A percentile compares a stretch with the other conserved stretches of the same genome.
phyloP scores from a whole-genome alignment of 2,113 vertebrate species.

The Alligator sinensis region DNA sequence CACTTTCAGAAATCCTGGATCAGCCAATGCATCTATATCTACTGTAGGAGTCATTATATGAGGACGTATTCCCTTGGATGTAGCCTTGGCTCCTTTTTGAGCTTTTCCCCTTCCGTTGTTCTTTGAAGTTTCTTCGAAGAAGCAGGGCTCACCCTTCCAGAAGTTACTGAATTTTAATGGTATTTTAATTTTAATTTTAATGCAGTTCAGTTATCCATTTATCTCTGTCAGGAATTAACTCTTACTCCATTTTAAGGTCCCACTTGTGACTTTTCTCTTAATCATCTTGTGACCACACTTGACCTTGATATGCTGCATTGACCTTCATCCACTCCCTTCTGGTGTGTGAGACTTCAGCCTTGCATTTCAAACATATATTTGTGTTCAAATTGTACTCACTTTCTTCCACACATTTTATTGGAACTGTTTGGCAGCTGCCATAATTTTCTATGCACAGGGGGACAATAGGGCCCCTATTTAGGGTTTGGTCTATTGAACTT shows the following conservation, averaged over 20 bases:
- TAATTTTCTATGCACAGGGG: neutral
- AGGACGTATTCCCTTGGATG: neutral
- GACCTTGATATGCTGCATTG: neutral
- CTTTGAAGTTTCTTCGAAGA: neutral
- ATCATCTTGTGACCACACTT: neutral
- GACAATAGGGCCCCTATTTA: neutral
- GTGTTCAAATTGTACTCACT: neutral
- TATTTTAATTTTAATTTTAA: neutral
- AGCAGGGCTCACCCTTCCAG: neutral
- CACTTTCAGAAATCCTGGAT: no score
- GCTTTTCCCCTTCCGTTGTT: neutral
- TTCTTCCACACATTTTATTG: neutral
- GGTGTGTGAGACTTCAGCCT: neutral
- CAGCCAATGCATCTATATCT: neutral
- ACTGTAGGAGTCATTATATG: neutral
- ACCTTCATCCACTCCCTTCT: neutral
- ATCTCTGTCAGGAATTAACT: neutral
- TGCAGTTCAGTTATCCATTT: neutral
- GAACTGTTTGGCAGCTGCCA: neutral
- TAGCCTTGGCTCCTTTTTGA: neutral
- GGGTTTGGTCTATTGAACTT: neutral
- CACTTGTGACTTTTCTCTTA: rapidly evolving
- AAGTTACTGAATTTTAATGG: neutral
- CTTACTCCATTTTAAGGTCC: neutral
- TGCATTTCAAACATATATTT: neutral